Evolutionary conservation across 2,797 vertebrate species (phyloP).

Genomic region (Emydoidea blandingii): DNA sequence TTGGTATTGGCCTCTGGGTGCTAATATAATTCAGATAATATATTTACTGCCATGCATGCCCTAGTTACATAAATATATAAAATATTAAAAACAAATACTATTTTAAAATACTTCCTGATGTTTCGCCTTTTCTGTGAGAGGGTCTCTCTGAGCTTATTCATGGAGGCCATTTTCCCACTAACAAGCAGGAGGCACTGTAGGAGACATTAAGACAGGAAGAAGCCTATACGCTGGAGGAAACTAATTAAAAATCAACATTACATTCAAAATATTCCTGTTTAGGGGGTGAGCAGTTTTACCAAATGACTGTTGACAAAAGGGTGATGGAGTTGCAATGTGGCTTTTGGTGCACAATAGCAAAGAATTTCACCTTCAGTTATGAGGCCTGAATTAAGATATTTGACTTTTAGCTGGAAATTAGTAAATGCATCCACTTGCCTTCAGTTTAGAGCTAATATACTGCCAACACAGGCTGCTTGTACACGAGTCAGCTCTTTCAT

Average conservation of each 20-base stretch:
- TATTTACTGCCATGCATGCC: not conserved
- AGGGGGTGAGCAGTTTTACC: not conserved
- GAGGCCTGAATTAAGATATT: not conserved
- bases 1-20: not conserved
- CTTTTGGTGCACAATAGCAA: not conserved
- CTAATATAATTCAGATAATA: not conserved
- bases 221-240: not conserved
- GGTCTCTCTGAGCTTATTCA: not conserved
- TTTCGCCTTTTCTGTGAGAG: not conserved
- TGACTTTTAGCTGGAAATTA: not conserved
- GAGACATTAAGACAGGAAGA: not conserved
- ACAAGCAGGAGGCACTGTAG: not conserved
- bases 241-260: not conserved
- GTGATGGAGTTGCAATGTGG: not conserved
- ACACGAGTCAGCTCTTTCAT: not conserved
- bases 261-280: rapidly evolving
- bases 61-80: not conserved
- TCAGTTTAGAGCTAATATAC: not conserved
- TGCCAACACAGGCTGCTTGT: not conserved
- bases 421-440: not conserved
- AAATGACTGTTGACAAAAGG: not conserved
- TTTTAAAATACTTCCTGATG: not conserved
- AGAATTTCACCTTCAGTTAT: not conserved
- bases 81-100: not conserved
- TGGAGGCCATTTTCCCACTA: not conserved